Conservation (phyloP, 2,113 vertebrate genomes). For the Chelonoidis abingdonii region DNA sequence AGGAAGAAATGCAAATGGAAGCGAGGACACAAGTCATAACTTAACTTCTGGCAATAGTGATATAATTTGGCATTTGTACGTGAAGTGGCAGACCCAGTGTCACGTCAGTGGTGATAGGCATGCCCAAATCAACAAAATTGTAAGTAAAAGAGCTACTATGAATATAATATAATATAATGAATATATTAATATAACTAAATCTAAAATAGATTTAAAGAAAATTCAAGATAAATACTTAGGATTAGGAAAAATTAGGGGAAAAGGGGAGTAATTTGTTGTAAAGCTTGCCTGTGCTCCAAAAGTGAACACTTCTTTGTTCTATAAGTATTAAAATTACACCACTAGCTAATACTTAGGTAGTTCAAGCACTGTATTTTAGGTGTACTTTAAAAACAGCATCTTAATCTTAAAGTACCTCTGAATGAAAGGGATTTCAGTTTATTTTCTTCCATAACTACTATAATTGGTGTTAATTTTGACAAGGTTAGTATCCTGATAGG, state of each 20-base stretch:
- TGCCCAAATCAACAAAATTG: not conserved
- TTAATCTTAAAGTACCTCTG: not conserved
- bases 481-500: not conserved
- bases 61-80: accelerated
- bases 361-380: not conserved
- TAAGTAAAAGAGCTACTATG: accelerated
- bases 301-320: not conserved
- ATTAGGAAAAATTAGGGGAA: not conserved
- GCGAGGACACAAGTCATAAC: not conserved
- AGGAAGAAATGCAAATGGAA: not conserved
- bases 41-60: not conserved
- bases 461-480: not conserved
- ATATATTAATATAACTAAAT: not conserved
- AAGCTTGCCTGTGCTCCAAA: not conserved
- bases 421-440: not conserved
- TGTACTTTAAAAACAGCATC: not conserved
- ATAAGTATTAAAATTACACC: not conserved
- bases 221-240: not conserved
- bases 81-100: accelerated
- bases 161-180: not conserved
- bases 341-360: not conserved
- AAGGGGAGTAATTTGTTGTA: not conserved
- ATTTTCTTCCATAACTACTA: not conserved
- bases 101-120: not conserved
- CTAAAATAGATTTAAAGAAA: not conserved